phyloP scores from a whole-genome alignment of 2,113 vertebrate genomes.

The Orthochromis indermauri region DNA sequence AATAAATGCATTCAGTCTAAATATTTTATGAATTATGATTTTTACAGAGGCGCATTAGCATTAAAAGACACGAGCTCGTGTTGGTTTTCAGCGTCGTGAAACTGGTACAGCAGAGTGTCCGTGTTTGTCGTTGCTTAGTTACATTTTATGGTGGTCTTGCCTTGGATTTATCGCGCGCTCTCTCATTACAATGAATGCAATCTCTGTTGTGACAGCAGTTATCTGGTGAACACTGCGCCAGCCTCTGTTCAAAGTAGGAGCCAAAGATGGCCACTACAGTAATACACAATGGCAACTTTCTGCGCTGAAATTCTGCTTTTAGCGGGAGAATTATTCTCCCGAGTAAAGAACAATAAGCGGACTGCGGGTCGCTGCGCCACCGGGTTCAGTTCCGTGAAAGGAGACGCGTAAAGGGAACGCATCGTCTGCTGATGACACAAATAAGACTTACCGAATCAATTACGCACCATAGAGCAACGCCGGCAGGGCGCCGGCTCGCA shows the following conservation, averaged over 20 bases:
- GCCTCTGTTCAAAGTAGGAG: background rate
- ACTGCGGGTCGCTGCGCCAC: rapidly evolving
- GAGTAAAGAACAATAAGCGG: background rate
- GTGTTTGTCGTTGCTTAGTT: background rate
- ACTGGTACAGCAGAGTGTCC: background rate
- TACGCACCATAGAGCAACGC: slow-evolving; percentile 22
- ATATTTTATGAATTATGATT: background rate
- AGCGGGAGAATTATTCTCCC: too few species aligned
- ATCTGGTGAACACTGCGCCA: background rate
- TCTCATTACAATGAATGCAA: background rate
- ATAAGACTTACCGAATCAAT: slow-evolving; percentile 56
- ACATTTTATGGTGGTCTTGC: background rate
- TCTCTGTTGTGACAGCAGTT: background rate
- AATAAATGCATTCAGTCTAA: background rate
- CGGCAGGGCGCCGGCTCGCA: background rate
- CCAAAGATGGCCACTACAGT: slow-evolving; percentile 58
- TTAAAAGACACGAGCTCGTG: background rate
- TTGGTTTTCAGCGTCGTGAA: background rate
- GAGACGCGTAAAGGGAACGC: background rate
- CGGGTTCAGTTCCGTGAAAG: background rate
- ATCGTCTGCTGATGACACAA: background rate
- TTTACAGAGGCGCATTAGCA: background rate
- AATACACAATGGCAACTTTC: slow-evolving; percentile 41
- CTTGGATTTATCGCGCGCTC: too few species aligned
- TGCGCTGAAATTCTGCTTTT: background rate